Conservation (phyloP, 2,113 vertebrate species). For the Blennius ocellaris region DNA sequence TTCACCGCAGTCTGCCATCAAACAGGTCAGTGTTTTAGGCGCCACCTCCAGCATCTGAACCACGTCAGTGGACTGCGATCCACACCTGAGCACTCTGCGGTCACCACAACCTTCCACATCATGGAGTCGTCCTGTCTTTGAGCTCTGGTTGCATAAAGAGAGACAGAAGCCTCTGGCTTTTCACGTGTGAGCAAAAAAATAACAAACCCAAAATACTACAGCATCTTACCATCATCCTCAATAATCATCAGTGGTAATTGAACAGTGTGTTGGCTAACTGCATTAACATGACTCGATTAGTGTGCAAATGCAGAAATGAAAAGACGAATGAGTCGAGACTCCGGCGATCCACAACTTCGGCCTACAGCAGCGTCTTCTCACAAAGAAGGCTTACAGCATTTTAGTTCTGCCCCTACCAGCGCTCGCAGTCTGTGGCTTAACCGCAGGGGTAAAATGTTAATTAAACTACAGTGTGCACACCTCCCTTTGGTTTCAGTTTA, state of each 20-base stretch:
- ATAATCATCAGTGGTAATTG: background rate
- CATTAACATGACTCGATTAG: background rate
- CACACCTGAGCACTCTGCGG: conserved; percentile 46
- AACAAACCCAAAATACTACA: background rate
- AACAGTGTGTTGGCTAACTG: too few species aligned
- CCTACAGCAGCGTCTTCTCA: conserved; percentile 38
- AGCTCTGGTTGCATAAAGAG: conserved; percentile 47
- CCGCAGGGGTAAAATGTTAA: conserved; percentile 75
- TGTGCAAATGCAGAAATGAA: conserved; percentile 4
- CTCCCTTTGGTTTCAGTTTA: conserved; percentile 65
- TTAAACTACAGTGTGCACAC: conserved; percentile 66
- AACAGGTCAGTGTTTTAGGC: too few species aligned
- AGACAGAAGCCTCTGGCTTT: conserved; percentile 21
- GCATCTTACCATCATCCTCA: conserved; percentile 15
- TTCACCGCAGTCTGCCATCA: too few species aligned
- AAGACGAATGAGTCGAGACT: conserved; percentile 12
- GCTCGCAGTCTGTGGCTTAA: conserved; percentile 72
- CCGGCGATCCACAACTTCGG: conserved; percentile 27
- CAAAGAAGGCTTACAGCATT: conserved; percentile 55
- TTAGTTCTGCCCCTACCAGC: conserved; percentile 47
- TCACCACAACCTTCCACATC: conserved; percentile 62
- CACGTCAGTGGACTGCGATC: conserved; percentile 2
- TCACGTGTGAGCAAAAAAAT: conserved; percentile 12
- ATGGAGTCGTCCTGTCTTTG: conserved; percentile 52
- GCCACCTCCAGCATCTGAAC: background rate